Percentiles rank a stretch among this genome's conserved stretches.
phyloP scores from a whole-genome alignment of 2,888 invertebrate genomes.

The Anagyrus pseudococci region DNA sequence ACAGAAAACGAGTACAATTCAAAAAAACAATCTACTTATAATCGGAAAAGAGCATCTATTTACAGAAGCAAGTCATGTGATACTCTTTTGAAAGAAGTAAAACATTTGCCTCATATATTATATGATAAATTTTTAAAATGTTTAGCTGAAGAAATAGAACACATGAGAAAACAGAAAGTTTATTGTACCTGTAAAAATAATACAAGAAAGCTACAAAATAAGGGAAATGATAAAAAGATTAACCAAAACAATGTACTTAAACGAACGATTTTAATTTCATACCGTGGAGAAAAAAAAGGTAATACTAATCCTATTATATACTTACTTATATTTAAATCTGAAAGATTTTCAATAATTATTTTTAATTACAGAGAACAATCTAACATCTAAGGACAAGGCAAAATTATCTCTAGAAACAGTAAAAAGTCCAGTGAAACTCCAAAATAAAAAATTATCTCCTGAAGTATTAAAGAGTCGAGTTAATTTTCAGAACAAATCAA shows the following conservation, averaged over 20 bases:
- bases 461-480: constrained; percentile 9
- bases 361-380: constrained; percentile 9
- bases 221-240: constrained; percentile 16
- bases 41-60: too few species aligned
- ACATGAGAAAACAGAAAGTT: constrained; percentile 30
- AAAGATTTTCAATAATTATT: constrained; percentile 2
- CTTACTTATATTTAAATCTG: not conserved
- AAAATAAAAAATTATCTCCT: constrained; percentile 21
- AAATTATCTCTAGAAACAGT: not conserved
- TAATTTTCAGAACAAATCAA: not conserved
- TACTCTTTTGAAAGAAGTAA: constrained; percentile 34
- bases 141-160: constrained; percentile 34
- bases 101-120: constrained; percentile 34
- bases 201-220: constrained; percentile 9
- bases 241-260: not conserved
- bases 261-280: not conserved
- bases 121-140: constrained; percentile 36
- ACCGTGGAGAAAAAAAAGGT: constrained; percentile 10
- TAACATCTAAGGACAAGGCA: not conserved
- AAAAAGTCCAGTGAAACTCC: not conserved
- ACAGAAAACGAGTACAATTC: not conserved
- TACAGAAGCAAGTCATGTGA: constrained; percentile 37
- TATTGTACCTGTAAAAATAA: constrained; percentile 28
- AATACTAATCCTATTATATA: not conserved
- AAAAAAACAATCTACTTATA: constrained; percentile 7